These are phyloP conservation scores for Mus caroli DNA, from an alignment of 2,797 vertebrate genomes.

Conservation along the genomic window DNA sequence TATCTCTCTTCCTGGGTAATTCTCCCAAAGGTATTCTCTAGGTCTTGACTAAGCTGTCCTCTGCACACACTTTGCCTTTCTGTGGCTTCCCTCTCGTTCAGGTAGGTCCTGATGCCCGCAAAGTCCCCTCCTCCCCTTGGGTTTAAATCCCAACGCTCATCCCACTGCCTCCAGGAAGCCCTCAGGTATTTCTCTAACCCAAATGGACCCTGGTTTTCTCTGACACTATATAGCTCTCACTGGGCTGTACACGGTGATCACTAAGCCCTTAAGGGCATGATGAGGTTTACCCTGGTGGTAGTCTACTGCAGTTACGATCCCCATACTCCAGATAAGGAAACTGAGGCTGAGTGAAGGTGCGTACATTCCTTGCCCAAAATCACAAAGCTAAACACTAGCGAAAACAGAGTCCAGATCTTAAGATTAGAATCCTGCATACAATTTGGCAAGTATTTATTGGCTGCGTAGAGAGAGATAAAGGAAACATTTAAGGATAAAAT, in stretches of 20 bases:
- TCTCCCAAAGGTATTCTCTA: neutral
- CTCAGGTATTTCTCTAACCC: neutral
- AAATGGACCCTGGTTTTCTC: neutral
- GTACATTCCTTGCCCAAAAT: neutral
- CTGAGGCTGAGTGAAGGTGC: neutral
- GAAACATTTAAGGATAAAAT: neutral
- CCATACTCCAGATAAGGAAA: conserved; percentile 29
- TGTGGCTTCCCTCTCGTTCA: neutral
- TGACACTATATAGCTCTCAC: neutral
- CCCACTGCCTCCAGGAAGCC: neutral
- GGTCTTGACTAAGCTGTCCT: neutral
- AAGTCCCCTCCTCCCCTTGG: neutral
- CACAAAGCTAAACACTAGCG: conserved; percentile 32
- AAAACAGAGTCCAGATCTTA: neutral
- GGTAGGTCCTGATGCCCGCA: neutral
- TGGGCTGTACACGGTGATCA: neutral
- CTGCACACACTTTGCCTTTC: neutral
- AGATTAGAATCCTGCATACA: neutral
- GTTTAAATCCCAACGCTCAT: neutral
- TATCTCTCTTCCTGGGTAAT: neutral
- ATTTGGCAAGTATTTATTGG: neutral
- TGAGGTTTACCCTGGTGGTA: neutral
- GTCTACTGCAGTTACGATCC: neutral
- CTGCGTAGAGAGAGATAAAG: conserved; percentile 38
- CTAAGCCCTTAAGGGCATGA: neutral